Percentiles rank a stretch among this genome's conserved stretches.
These are phyloP conservation scores for Emydocephalus ijimae DNA, from an alignment of 2,113 vertebrate species.

Conservation along the genomic window DNA sequence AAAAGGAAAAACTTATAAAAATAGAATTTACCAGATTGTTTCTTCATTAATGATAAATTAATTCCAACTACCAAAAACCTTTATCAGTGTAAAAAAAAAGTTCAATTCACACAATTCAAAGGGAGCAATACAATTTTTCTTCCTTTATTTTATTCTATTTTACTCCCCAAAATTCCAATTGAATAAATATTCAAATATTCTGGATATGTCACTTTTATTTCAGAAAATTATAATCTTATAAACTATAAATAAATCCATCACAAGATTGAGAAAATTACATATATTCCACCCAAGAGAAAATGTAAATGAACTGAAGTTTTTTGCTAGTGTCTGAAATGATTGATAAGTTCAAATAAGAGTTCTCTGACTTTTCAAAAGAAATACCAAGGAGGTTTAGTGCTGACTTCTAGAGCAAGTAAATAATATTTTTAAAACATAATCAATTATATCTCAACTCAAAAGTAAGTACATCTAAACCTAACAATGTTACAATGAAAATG, in stretches of 20 bases:
- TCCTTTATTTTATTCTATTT: conserved; percentile 45
- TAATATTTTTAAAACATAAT: conserved; percentile 67
- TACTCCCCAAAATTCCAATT: conserved; percentile 29
- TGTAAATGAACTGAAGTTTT: conserved; percentile 57
- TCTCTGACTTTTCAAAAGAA: conserved; percentile 61
- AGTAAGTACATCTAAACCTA: conserved; percentile 52
- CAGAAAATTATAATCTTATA: conserved; percentile 37
- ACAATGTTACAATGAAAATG: conserved; percentile 15
- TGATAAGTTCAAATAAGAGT: conserved; percentile 69
- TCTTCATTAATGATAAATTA: neutral
- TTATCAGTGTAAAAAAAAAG: conserved; percentile 3
- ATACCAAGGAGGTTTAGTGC: conserved; percentile 62
- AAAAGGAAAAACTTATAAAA: conserved; percentile 33
- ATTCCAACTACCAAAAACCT: neutral
- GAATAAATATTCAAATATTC: conserved; percentile 33
- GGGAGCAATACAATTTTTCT: conserved; percentile 35
- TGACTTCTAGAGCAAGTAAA: conserved; percentile 61
- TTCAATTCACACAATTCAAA: conserved; percentile 34
- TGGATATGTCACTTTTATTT: conserved; percentile 49
- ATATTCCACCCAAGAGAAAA: conserved; percentile 49
- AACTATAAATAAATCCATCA: conserved; percentile 52
- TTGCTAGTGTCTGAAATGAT: conserved; percentile 63
- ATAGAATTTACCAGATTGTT: neutral
- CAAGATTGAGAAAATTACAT: conserved; percentile 49
- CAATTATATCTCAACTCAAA: conserved; percentile 65